Conservation (phyloP, 2,113 vertebrate species). For the Gavia stellata region DNA sequence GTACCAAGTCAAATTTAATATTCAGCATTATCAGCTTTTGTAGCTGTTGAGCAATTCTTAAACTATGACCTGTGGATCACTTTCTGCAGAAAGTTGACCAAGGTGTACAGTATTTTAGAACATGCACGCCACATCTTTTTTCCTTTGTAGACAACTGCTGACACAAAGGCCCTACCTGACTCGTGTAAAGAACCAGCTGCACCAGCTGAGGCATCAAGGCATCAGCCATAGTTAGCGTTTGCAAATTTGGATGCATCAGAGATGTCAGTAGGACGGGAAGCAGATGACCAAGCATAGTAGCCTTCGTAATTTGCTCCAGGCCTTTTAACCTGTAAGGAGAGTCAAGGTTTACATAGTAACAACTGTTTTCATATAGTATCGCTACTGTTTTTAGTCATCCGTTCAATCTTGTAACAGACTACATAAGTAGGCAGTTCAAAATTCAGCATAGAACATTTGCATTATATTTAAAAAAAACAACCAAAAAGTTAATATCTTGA, state of each 20-base stretch:
- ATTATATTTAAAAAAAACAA: not conserved
- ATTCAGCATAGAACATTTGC: not conserved
- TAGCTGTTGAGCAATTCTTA: not conserved
- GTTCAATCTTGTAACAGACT: not conserved
- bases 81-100: not conserved
- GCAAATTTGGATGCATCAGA: conserved; percentile 96
- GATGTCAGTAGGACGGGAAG: conserved; percentile 93
- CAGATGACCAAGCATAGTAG: conserved; percentile 95
- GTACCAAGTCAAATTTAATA: not conserved
- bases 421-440: not conserved
- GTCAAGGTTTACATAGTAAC: not conserved
- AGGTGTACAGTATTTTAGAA: not conserved
- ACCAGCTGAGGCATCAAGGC: conserved; percentile 97
- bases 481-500: not conserved
- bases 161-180: conserved; percentile 78
- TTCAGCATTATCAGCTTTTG: not conserved
- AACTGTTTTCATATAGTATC: not conserved
- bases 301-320: conserved; percentile 95
- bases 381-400: not conserved
- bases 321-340: conserved; percentile 86
- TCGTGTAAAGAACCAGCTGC: conserved; percentile 95
- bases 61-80: not conserved
- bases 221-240: conserved; percentile 91
- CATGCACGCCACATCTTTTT: not conserved
- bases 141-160: not conserved